Conservation (phyloP, 2,113 vertebrate species). For the Spermophilus dauricus region DNA sequence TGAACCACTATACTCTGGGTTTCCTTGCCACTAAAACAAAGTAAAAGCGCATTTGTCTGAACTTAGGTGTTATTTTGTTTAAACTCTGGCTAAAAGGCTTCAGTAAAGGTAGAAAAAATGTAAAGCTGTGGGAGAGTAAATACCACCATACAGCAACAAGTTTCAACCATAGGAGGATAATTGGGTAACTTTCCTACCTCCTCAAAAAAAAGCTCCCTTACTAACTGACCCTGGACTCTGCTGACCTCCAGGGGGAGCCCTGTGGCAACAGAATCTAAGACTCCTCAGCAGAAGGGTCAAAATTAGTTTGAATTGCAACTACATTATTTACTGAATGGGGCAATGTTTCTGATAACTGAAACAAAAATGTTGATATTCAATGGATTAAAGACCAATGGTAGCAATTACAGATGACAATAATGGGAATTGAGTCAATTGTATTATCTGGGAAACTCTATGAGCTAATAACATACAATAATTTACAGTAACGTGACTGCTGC, state of each 20-base stretch:
- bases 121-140: conserved; percentile 31
- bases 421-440: neutral
- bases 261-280: neutral
- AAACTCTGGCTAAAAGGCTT: neutral
- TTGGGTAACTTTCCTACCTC: neutral
- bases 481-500: neutral
- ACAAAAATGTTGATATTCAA: neutral
- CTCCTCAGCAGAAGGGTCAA: neutral
- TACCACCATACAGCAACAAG: neutral
- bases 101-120: neutral
- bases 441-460: conserved; percentile 4
- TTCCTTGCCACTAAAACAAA: conserved; percentile 18
- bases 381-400: neutral
- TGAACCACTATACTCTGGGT: neutral
- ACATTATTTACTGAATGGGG: neutral
- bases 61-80: conserved; percentile 34
- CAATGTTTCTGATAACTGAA: conserved; percentile 6
- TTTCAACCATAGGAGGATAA: neutral
- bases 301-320: neutral
- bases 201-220: neutral
- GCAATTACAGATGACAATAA: neutral
- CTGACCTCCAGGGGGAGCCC: conserved; percentile 63
- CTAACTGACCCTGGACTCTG: neutral
- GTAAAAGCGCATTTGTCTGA: neutral
- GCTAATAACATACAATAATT: neutral